Conservation (phyloP, 2,888 invertebrate genomes). For the Drosophila borealis region DNA sequence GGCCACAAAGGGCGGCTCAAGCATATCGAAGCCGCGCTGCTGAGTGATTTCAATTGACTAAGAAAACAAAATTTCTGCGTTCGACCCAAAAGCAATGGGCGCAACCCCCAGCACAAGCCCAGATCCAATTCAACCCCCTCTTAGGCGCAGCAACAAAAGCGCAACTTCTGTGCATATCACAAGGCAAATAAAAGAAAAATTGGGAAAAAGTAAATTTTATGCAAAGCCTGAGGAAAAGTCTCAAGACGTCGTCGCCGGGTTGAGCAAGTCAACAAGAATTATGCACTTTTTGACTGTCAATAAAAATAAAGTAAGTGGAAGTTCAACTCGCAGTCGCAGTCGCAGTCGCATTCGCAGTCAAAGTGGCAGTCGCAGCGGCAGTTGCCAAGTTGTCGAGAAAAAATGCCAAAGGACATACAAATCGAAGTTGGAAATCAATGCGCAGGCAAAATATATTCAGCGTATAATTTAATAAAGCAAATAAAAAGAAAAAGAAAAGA, state of each 20-base stretch:
- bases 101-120: neutral
- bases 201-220: slow-evolving; percentile 56
- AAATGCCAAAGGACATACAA: slow-evolving; percentile 76
- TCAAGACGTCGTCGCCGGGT: slow-evolving; percentile 55
- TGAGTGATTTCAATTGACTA: slow-evolving; percentile 80
- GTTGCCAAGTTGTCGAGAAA: slow-evolving; percentile 22
- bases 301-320: slow-evolving; percentile 77
- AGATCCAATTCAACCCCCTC: neutral
- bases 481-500: slow-evolving; percentile 50
- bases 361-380: slow-evolving; percentile 22
- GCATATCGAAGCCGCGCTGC: slow-evolving; percentile 55
- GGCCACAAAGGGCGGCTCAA: slow-evolving; percentile 68
- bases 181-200: slow-evolving; percentile 26
- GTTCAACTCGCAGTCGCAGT: slow-evolving; percentile 45
- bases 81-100: slow-evolving; percentile 5
- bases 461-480: slow-evolving; percentile 82
- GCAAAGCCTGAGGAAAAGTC: slow-evolving; percentile 62
- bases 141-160: slow-evolving; percentile 73
- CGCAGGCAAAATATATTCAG: slow-evolving; percentile 79
- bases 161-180: slow-evolving; percentile 62
- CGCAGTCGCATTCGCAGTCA: slow-evolving; percentile 27
- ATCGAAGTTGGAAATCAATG: slow-evolving; percentile 81
- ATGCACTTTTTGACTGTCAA: slow-evolving; percentile 81
- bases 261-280: slow-evolving; percentile 73
- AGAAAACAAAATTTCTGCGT: slow-evolving; percentile 71